phyloP scores from a whole-genome alignment of 1,140 invertebrate genomes.

The Thrips palmi region DNA sequence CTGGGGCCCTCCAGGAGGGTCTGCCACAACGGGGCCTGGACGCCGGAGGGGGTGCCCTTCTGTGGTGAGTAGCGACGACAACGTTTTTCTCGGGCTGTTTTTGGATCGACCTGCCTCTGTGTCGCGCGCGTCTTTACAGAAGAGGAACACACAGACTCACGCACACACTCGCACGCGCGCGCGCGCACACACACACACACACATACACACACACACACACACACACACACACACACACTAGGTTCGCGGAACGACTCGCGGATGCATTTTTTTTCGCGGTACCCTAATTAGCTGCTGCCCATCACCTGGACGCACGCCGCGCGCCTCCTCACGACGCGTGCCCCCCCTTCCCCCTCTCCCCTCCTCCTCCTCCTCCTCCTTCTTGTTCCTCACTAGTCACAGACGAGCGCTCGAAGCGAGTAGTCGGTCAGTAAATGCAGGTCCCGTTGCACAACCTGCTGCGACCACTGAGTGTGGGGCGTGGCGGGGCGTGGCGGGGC shows the following conservation, averaged over 20 bases:
- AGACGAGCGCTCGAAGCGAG: too few species aligned
- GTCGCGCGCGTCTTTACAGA: too few species aligned
- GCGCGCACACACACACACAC: slow-evolving; percentile 1
- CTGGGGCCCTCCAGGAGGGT: slow-evolving; percentile 63
- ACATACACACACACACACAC: neutral
- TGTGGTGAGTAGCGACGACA: slow-evolving; percentile 59
- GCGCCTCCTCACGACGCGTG: neutral
- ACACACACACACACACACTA: neutral
- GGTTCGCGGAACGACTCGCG: neutral
- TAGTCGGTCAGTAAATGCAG: too few species aligned
- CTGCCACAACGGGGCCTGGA: slow-evolving; percentile 63
- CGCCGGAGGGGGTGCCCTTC: slow-evolving; percentile 82
- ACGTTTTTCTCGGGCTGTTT: too few species aligned
- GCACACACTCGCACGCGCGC: neutral
- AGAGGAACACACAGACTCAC: neutral
- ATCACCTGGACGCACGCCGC: too few species aligned
- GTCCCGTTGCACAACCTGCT: too few species aligned
- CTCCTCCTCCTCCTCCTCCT: neutral
- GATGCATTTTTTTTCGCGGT: neutral
- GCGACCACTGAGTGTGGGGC: too few species aligned
- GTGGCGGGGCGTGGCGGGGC: too few species aligned
- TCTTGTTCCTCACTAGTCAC: too few species aligned
- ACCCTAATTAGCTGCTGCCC: too few species aligned
- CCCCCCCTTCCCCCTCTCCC: slow-evolving; percentile 1
- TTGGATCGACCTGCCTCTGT: too few species aligned